A percentile compares a stretch with the other conserved stretches of the same genome.
These are phyloP conservation scores for Leptinotarsa peninsularis DNA, from an alignment of 2,888 invertebrate genomes.

Conservation along the genomic window DNA sequence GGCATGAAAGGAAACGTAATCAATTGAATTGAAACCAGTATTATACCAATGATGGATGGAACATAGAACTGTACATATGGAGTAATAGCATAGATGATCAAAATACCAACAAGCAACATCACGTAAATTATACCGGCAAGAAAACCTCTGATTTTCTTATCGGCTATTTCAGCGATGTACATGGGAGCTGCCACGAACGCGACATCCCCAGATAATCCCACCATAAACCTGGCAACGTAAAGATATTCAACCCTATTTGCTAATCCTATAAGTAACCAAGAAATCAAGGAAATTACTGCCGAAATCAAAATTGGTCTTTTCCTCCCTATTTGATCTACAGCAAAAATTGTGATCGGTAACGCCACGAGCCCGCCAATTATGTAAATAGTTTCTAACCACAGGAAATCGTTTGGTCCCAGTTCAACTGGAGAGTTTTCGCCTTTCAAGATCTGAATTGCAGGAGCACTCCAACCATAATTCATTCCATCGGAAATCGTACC, in stretches of 20 bases:
- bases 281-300: constrained; percentile 58
- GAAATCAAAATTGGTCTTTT: constrained; percentile 62
- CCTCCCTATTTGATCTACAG: too few species aligned
- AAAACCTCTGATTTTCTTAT: too few species aligned
- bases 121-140: constrained; percentile 55
- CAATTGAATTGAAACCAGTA: constrained; percentile 59
- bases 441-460: constrained; percentile 60
- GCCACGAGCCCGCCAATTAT: too few species aligned
- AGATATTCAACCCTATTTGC: constrained; percentile 55
- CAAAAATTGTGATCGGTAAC: too few species aligned
- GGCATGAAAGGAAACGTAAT: constrained; percentile 57
- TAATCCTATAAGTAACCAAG: constrained; percentile 64
- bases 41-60: constrained; percentile 55
- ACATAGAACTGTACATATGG: constrained; percentile 56
- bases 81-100: constrained; percentile 62
- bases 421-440: constrained; percentile 56
- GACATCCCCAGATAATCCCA: too few species aligned
- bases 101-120: constrained; percentile 57
- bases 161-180: too few species aligned
- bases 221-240: too few species aligned
- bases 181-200: too few species aligned
- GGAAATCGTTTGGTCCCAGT: constrained; percentile 38
- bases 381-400: too few species aligned
- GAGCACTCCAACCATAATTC: constrained; percentile 66
- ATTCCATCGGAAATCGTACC: constrained; percentile 66